Evolutionary conservation across 2,113 vertebrate genomes (phyloP), one percentile per base, ranked within the genome.

Genomic region (Machaerirhynchus nigripectus): DNA sequence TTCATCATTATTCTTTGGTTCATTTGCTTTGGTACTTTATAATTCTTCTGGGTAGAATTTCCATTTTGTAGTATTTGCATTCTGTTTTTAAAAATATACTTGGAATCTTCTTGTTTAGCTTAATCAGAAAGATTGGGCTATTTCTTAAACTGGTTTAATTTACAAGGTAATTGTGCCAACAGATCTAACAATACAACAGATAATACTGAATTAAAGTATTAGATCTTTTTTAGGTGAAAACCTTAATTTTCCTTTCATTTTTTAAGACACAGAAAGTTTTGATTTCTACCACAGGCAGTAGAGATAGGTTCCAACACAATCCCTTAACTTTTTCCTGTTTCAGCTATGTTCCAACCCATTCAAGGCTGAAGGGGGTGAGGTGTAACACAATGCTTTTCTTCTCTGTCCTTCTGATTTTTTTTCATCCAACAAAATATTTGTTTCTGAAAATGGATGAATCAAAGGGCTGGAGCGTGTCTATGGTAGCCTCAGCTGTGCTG

Each of bases 181-280:
- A 44, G 20, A 24, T 35, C 11, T 57, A 55, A 33, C 4, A 65
- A 57, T 60, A 31, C 1, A 50, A n/a, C 19, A 40, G 15, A n/a
- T 23, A 80, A 64, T 17, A 71, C 2, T 26, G 17, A 83, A 53
- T 46, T 69, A 44, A 60, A 73, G 1, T 44, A 23, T 74, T 50
- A n/a, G 6, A n/a, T 33, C 14, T 13, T 59, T 55, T 46, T 12
- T 50, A 50, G 6, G 16, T 21, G 21, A 69, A 91, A 89, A 33
- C 0, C 0, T 15, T 59, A 57, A 8, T 33, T 78, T 44, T 46
- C 1, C 0, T 70, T 80, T 64, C n/a, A n/a, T 5, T 71, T 55
- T 35, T 5, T 14, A 84, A 73, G n/a, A 57, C 59, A 39, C 11
- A 49, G 30, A 46, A 91, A 75, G 24, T 56, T 44, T 71, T 35